phyloP scores from a whole-genome alignment of 1,140 invertebrate genomes.

The Cyclargus thomasi region DNA sequence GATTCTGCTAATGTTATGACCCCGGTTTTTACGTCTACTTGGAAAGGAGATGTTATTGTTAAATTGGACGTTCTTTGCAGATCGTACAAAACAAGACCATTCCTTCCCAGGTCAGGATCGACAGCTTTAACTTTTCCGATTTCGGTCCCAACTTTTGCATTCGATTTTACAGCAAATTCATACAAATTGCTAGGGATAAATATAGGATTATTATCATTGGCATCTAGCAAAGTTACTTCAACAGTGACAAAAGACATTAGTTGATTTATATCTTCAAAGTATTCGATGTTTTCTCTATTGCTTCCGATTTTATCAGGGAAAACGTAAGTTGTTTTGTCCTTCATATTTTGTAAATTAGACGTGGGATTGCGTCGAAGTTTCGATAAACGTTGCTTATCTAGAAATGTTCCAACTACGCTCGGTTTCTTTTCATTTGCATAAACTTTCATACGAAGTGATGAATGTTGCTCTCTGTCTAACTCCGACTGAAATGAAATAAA shows the following conservation, averaged over 20 bases:
- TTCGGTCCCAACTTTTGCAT: slow-evolving; percentile 79
- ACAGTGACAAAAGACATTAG: slow-evolving; percentile 81
- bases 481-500: slow-evolving; percentile 75
- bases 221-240: slow-evolving; percentile 87
- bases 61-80: slow-evolving; percentile 82
- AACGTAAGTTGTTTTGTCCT: slow-evolving; percentile 68
- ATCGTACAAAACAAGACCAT: slow-evolving; percentile 86
- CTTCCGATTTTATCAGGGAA: slow-evolving; percentile 68
- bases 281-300: slow-evolving; percentile 61
- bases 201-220: slow-evolving; percentile 90
- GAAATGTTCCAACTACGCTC: slow-evolving; percentile 74
- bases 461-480: slow-evolving; percentile 85
- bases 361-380: slow-evolving; percentile 53
- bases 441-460: slow-evolving; percentile 82
- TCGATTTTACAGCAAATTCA: slow-evolving; percentile 82
- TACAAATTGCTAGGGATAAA: slow-evolving; percentile 90
- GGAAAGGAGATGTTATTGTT: slow-evolving; percentile 81
- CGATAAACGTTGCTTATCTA: slow-evolving; percentile 54
- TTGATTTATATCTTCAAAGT: slow-evolving; percentile 57
- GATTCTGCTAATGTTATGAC: slow-evolving; percentile 82
- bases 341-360: slow-evolving; percentile 29
- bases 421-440: slow-evolving; percentile 84
- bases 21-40: slow-evolving; percentile 83
- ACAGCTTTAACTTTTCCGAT: slow-evolving; percentile 85
- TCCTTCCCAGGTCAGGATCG: slow-evolving; percentile 87